These are phyloP conservation scores for Cristatella mucedo DNA, from an alignment of 2,888 invertebrate genomes.

Conservation along the genomic window DNA sequence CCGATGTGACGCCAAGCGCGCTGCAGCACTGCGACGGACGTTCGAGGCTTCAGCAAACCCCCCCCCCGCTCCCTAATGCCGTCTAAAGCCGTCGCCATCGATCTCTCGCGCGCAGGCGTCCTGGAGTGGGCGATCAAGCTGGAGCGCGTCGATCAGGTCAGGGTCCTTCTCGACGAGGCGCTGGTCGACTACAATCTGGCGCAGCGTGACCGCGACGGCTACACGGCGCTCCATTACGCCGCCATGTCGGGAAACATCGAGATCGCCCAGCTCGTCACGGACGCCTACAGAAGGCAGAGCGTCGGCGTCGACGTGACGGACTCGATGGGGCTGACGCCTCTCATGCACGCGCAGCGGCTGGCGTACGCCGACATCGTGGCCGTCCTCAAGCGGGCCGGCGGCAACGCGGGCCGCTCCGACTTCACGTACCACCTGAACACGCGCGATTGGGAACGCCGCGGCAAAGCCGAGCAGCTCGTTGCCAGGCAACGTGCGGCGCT, in stretches of 20 bases:
- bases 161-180: conserved; percentile 18
- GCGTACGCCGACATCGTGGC: conserved; percentile 20
- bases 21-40: too few relatives aligned
- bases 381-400: conserved; percentile 18
- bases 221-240: conserved; percentile 27
- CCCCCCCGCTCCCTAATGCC: too few relatives aligned
- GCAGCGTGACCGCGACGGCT: conserved; percentile 21
- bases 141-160: conserved; percentile 16
- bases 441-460: too few relatives aligned
- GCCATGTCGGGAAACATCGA: conserved; percentile 18
- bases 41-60: too few relatives aligned
- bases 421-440: too few relatives aligned
- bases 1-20: too few relatives aligned
- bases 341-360: conserved; percentile 23
- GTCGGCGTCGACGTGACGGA: conserved; percentile 26
- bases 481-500: too few relatives aligned
- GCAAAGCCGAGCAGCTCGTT: too few relatives aligned
- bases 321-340: conserved; percentile 25
- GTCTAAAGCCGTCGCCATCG: too few relatives aligned
- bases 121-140: too few relatives aligned
- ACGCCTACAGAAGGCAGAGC: conserved; percentile 20
- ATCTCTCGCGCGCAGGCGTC: too few relatives aligned
- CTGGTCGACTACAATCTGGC: conserved; percentile 24
- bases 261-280: conserved; percentile 18
- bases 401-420: too few relatives aligned